These are phyloP conservation scores for Contarinia nasturtii DNA, from an alignment of 1,140 invertebrate genomes.

Conservation along the genomic window DNA sequence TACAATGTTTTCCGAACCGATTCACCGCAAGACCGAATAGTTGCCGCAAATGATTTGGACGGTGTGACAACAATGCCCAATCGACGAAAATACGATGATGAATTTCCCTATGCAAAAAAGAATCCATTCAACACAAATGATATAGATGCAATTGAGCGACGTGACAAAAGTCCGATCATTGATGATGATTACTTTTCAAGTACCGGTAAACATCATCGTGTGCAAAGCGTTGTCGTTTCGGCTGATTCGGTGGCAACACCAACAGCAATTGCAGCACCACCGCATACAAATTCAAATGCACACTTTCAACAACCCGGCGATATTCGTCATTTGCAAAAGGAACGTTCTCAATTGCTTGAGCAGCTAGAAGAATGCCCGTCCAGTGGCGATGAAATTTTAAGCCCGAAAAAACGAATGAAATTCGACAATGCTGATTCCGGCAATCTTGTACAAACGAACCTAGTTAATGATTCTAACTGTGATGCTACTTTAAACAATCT, in stretches of 20 bases:
- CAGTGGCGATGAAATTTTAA: slow-evolving; percentile 43
- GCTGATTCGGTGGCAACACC: too few relatives aligned
- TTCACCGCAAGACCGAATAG: slow-evolving; percentile 18
- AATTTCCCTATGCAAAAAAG: not conserved
- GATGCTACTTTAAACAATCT: slow-evolving; percentile 1
- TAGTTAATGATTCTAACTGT: slow-evolving; percentile 1
- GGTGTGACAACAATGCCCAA: not conserved
- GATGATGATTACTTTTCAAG: not conserved
- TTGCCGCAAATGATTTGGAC: not conserved
- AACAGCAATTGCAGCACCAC: slow-evolving; percentile 4
- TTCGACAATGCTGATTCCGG: slow-evolving; percentile 21
- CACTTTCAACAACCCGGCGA: slow-evolving; percentile 22
- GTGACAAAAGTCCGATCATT: slow-evolving; percentile 16
- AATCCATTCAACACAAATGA: not conserved
- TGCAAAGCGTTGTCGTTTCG: slow-evolving; percentile 11
- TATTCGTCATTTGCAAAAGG: slow-evolving; percentile 48
- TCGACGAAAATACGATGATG: not conserved
- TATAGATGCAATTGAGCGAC: slow-evolving; percentile 8
- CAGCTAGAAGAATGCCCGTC: slow-evolving; percentile 52
- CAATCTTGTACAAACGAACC: slow-evolving; percentile 1
- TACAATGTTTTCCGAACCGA: slow-evolving; percentile 19
- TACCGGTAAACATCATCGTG: not conserved
- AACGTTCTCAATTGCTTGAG: slow-evolving; percentile 44
- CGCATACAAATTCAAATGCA: slow-evolving; percentile 3
- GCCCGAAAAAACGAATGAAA: slow-evolving; percentile 43